Base-by-base conservation (phyloP, 2,113 vertebrate genomes). In the Protobothrops mucrosquamatus region DNA sequence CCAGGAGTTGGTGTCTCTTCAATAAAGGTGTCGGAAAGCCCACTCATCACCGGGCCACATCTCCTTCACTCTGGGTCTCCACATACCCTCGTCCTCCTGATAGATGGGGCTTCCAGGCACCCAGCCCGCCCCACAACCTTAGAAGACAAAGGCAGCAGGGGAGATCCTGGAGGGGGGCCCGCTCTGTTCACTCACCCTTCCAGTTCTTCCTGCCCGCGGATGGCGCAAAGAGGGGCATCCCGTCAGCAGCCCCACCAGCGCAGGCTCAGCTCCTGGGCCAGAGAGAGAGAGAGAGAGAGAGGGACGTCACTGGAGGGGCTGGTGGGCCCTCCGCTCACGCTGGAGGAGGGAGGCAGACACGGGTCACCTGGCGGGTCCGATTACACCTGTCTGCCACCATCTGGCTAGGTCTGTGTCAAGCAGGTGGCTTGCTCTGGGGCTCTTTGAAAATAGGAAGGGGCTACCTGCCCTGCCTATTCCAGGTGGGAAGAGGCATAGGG, bases 201-300 rank as follows among this genome's bases (percentile, higher is more conserved):
- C 34, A 81, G 74, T 18, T 43, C 74, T 81, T 81, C 74, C 74
- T 81, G 74, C 7, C 69, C 69, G 3, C 18, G 0, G 34, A 43
- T 22, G 74, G 74, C 0, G 18, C 74, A 22, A 81, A 81, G 6
- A 81, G 18, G 0, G 74, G 74, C 74, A 81, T 81, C 74, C 34
- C 3, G 74, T 18, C 74, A 39, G 74, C 74, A 39, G n/a, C 6
- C 69, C 69, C 69, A 18, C 5, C 69, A 39, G 69, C 2, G 2
- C 15, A 74, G 18, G 34, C 18, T 81, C 34, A 22, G 74, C 34
- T 81, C 69, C 74, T 81, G 74, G 74, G 18, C 6, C 74, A 81
- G 74, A 81, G 69, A 96, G 43, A 48, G 93, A 95, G 39, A 39
- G 39, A 39, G 46, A 48, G 48, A 51, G 48, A 51, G 48, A 91